phyloP scores from a whole-genome alignment of 2,113 vertebrate species.

The Crocuta crocuta region DNA sequence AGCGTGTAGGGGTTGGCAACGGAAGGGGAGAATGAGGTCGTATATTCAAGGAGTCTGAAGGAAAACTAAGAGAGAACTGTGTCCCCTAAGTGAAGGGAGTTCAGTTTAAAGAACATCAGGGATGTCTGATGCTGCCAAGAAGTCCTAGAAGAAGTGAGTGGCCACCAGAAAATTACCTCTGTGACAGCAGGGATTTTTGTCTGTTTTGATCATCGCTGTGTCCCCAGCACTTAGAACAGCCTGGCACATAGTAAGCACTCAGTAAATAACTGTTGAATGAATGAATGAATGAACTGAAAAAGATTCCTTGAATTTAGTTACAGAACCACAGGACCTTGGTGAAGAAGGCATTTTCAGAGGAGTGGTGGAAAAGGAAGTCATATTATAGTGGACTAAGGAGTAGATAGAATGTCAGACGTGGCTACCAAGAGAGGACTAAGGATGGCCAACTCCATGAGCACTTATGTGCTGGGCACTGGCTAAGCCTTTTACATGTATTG shows the following conservation, averaged over 20 bases:
- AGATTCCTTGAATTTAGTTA: background rate
- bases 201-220: constrained; percentile 4
- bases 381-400: background rate
- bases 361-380: background rate
- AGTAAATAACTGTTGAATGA: background rate
- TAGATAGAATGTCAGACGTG: background rate
- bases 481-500: background rate
- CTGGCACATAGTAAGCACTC: constrained; percentile 2
- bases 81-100: background rate
- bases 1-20: background rate
- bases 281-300: background rate
- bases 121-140: background rate
- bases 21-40: background rate
- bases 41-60: background rate
- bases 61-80: background rate
- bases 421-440: background rate
- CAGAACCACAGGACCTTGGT: background rate
- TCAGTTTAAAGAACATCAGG: background rate
- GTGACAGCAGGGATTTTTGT: background rate
- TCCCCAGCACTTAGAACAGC: background rate
- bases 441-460: background rate
- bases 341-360: constrained; percentile 39
- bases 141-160: background rate
- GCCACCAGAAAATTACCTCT: background rate
- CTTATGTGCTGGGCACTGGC: background rate